Evolutionary conservation across 1,140 invertebrate species (phyloP).

Genomic region (Rhynchophorus ferrugineus): DNA sequence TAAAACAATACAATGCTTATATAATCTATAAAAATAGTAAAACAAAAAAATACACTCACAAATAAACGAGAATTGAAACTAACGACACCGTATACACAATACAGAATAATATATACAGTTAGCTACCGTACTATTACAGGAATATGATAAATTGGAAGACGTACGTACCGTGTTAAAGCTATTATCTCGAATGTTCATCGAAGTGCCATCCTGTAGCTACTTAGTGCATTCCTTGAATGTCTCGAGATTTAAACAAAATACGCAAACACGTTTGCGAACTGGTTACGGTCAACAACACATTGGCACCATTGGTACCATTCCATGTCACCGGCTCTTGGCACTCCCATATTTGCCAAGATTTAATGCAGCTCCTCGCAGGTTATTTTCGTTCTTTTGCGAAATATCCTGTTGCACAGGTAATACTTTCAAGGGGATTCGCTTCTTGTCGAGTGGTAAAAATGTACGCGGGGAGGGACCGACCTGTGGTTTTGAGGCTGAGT

Average conservation of each 20-base stretch:
- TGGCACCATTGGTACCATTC: neutral
- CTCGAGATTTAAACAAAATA: neutral
- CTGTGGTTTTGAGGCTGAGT: too few species aligned
- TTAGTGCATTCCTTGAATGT: neutral
- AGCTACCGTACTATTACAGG: too few species aligned
- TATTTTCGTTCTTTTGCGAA: neutral
- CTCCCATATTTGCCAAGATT: neutral
- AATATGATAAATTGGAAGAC: too few species aligned
- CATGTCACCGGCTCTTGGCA: neutral
- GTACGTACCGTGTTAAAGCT: too few species aligned
- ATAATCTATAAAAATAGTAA: too few species aligned
- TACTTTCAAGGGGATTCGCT: neutral
- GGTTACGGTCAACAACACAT: neutral
- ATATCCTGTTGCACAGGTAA: neutral
- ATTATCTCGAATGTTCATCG: neutral
- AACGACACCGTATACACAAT: too few species aligned
- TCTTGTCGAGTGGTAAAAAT: too few species aligned
- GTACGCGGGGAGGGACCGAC: too few species aligned
- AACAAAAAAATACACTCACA: too few species aligned
- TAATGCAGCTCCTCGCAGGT: neutral
- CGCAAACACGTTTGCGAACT: neutral
- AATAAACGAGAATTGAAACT: too few species aligned
- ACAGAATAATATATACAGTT: too few species aligned
- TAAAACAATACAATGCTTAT: too few species aligned
- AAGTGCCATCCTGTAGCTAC: neutral